Evolutionary conservation across 2,888 invertebrate genomes (phyloP).

Genomic region (Brachypterus glaber): DNA sequence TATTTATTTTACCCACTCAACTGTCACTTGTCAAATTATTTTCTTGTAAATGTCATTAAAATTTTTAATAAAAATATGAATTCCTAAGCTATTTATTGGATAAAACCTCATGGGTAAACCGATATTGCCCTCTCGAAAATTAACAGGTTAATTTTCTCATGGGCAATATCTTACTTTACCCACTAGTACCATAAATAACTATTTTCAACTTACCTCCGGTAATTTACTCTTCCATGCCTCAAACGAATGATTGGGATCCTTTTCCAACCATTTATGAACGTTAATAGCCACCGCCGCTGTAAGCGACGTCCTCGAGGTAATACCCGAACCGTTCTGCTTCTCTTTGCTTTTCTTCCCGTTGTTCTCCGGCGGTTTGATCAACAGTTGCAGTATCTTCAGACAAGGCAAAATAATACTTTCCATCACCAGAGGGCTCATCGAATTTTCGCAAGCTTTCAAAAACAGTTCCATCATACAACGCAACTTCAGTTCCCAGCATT

Average conservation of each 20-base stretch:
- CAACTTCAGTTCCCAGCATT: slow-evolving; percentile 90
- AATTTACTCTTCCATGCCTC: slow-evolving; percentile 61
- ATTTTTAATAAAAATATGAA: no score
- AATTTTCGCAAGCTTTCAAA: slow-evolving; percentile 64
- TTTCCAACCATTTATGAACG: slow-evolving; percentile 63
- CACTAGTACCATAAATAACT: no score
- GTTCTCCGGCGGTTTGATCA: slow-evolving; percentile 60
- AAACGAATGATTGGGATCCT: slow-evolving; percentile 59
- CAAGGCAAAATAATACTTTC: slow-evolving; percentile 90
- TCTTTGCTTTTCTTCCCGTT: slow-evolving; percentile 18
- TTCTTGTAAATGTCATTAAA: no score
- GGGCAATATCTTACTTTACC: no score
- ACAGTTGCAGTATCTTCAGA: slow-evolving; percentile 76
- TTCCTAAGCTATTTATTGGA: no score
- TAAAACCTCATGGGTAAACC: no score
- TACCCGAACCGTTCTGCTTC: slow-evolving; percentile 1
- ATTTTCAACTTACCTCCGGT: no score
- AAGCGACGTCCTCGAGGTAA: slow-evolving; percentile 29
- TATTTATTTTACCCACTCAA: no score
- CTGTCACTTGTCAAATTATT: no score
- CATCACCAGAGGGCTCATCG: slow-evolving; percentile 77
- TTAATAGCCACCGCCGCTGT: slow-evolving; percentile 53
- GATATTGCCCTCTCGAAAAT: no score
- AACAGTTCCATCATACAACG: slow-evolving; percentile 83
- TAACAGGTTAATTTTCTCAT: no score